These are phyloP conservation scores for Esox masquinongy DNA, from an alignment of 2,797 vertebrate species.

Conservation along the genomic window DNA sequence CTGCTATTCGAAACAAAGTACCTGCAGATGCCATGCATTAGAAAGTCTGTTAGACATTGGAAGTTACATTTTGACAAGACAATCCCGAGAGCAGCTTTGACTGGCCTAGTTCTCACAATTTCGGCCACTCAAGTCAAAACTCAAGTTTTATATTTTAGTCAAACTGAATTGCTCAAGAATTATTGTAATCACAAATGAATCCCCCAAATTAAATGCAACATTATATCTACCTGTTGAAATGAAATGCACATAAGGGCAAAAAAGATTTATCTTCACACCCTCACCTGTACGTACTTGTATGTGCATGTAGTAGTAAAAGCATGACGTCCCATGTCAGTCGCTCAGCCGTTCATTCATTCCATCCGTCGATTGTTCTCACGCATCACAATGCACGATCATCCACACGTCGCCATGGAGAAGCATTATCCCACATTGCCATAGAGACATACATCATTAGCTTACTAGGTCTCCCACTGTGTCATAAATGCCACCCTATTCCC, in stretches of 20 bases:
- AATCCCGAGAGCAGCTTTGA: neutral
- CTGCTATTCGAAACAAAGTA: slow-evolving; percentile 24
- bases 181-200: neutral
- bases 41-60: neutral
- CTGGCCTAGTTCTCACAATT: too few species aligned
- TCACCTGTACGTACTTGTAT: slow-evolving; percentile 39
- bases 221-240: too few species aligned
- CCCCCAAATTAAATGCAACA: neutral
- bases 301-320: slow-evolving; percentile 47
- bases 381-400: slow-evolving; percentile 20
- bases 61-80: neutral
- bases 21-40: neutral
- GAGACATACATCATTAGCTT: slow-evolving; percentile 2
- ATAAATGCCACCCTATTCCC: neutral
- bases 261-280: neutral
- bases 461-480: neutral
- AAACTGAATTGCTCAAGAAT: neutral
- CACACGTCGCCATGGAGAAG: slow-evolving; percentile 20
- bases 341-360: neutral
- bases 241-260: neutral
- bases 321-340: slow-evolving; percentile 34
- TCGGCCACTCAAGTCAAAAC: neutral
- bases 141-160: neutral
- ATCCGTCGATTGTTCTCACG: slow-evolving; percentile 26
- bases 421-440: slow-evolving; percentile 39